Percentiles rank a stretch among this genome's conserved stretches.
phyloP scores from a whole-genome alignment of 1,140 invertebrate genomes.

The Phthorimaea operculella region DNA sequence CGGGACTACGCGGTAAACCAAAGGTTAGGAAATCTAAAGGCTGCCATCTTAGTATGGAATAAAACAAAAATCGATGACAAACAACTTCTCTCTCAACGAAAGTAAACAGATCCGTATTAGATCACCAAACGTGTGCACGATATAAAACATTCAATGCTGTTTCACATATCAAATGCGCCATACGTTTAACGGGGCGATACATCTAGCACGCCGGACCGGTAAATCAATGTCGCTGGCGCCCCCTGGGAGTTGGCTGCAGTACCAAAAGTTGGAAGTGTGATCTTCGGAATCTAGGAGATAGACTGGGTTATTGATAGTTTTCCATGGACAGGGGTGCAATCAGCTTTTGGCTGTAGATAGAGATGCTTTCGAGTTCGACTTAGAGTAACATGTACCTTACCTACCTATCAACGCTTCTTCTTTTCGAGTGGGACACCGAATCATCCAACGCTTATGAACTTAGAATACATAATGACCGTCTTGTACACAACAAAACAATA shows the following conservation, averaged over 20 bases:
- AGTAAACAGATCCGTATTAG: no score
- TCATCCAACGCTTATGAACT: no score
- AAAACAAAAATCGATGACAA: not conserved
- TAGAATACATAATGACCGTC: no score
- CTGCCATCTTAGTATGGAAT: no score
- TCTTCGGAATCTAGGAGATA: not conserved
- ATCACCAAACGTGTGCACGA: not conserved
- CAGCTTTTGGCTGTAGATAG: no score
- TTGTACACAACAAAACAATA: no score
- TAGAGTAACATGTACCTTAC: no score
- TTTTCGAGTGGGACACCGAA: no score
- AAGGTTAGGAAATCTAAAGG: no score
- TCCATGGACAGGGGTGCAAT: not conserved
- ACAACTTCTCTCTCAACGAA: not conserved
- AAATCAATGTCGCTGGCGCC: not conserved
- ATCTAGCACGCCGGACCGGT: not conserved
- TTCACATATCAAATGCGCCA: not conserved
- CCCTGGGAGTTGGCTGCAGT: not conserved
- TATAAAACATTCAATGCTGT: not conserved
- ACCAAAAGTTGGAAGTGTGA: not conserved
- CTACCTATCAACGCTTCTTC: no score
- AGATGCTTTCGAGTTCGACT: no score
- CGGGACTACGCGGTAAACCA: no score
- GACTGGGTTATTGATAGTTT: constrained; percentile 3
- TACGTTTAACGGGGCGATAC: not conserved